A percentile compares a stretch with the other conserved stretches of the same genome.
phyloP scores from a whole-genome alignment of 1,140 invertebrate species.

The Doryteuthis pealeii region DNA sequence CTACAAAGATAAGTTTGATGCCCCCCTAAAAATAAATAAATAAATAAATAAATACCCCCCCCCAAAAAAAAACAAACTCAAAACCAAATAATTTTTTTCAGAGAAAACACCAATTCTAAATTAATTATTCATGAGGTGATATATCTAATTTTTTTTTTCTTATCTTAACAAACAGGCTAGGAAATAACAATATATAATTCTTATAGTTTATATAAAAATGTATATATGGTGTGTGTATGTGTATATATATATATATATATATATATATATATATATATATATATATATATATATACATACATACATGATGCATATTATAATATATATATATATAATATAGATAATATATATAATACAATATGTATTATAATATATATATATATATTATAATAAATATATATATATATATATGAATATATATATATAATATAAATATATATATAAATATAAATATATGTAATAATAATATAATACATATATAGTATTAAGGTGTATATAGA shows the following conservation, averaged over 20 bases:
- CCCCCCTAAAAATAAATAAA: not conserved
- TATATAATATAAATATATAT: too few relatives aligned
- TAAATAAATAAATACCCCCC: too few relatives aligned
- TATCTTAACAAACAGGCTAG: not conserved
- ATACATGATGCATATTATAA: not conserved
- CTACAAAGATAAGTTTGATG: not conserved
- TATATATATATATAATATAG: not conserved
- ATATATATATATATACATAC: not conserved
- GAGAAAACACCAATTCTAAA: not conserved
- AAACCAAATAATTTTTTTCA: not conserved
- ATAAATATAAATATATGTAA: too few relatives aligned
- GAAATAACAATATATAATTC: not conserved
- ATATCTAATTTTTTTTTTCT: not conserved
- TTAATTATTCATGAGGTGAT: not conserved
- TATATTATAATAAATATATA: too few relatives aligned
- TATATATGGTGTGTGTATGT: not conserved
- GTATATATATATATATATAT: not conserved
- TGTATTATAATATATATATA: too few relatives aligned
- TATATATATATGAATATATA: too few relatives aligned
- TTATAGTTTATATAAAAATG: not conserved
- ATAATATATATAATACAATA: too few relatives aligned
- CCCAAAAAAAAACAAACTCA: too few relatives aligned
- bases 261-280: not conserved
- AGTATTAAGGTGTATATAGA: too few relatives aligned
- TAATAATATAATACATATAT: too few relatives aligned